Base-by-base conservation (phyloP, 2,113 vertebrate genomes). In the Alosa alosa region DNA sequence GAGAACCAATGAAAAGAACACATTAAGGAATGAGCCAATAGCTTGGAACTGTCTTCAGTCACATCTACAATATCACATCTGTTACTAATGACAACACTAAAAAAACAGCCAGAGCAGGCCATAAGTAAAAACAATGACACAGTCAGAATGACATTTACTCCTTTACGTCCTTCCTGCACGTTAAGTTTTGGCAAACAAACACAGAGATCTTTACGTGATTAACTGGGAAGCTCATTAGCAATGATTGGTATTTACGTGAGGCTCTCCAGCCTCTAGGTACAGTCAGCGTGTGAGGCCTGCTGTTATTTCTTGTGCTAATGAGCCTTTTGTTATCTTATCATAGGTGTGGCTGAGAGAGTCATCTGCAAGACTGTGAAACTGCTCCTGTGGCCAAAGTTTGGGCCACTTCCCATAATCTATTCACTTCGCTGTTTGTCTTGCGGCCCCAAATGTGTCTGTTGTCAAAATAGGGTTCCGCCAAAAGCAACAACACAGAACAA, bases 261-360 rank as follows among this genome's bases (percentile, higher is more conserved):
- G n/a, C 64, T 68, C 25, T 6, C 15, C 52, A 57, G 60, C 55
- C 55, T 18, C 20, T 72, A 9, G 25, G n/a, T 72, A n/a, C 4
- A 39, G 72, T 36, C 31, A 15, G 36, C 4, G 31, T 3, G 8
- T 72, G 72, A 15, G 9, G 72, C 31, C 72, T 39, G 31, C 25
- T 78, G 72, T 78, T 78, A 11, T 78, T 78, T 78, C 72, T 89
- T 46, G 85, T 91, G 89, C 85, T 89, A 90, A 91, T 89, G 18
- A 86, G 25, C 86, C 90, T 89, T 90, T 84, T 91, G 88, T 89
- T 86, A 31, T 81, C 72, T 87, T 86, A 89, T 87, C 88, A 88
- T 86, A 88, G 86, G 87, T 88, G 89, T 92, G 91, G 84, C 85
- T 86, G 44, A 85, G 84, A 86, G 68, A 83, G 82, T 25, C 68